Conservation (phyloP, 2,888 invertebrate species). For the Polymixis lichenea region DNA sequence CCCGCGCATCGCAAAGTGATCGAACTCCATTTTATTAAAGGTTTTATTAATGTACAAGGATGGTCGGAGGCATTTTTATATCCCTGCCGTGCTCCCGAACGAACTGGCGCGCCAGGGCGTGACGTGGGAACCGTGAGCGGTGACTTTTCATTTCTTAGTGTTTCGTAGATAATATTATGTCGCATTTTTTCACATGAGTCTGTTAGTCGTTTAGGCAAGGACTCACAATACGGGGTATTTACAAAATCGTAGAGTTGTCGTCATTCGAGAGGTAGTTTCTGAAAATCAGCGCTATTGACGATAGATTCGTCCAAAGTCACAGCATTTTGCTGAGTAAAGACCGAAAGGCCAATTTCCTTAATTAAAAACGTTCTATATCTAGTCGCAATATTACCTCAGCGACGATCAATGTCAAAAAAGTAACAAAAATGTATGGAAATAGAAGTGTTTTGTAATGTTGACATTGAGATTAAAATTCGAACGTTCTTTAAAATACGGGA, state of each 20-base stretch:
- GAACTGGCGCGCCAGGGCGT: slow-evolving; percentile 62
- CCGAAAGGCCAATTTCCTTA: too few relatives aligned
- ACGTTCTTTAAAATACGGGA: too few relatives aligned
- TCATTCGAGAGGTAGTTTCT: too few relatives aligned
- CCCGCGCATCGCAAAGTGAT: slow-evolving; percentile 84
- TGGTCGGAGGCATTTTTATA: slow-evolving; percentile 86
- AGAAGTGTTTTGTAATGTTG: too few relatives aligned
- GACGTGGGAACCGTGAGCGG: slow-evolving; percentile 84
- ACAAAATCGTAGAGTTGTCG: neutral
- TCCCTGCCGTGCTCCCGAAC: slow-evolving; percentile 80
- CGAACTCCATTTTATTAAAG: slow-evolving; percentile 85
- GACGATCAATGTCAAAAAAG: too few relatives aligned
- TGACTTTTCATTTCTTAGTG: slow-evolving; percentile 82
- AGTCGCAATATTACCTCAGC: too few relatives aligned
- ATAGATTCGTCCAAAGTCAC: too few relatives aligned
- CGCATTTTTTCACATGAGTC: slow-evolving; percentile 56
- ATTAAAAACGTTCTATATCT: too few relatives aligned
- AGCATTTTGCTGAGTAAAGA: too few relatives aligned
- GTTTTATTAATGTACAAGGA: slow-evolving; percentile 85
- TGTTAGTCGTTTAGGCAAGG: neutral
- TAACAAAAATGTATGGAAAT: too few relatives aligned
- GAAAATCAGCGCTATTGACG: too few relatives aligned
- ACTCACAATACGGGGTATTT: neutral
- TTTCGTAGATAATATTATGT: slow-evolving; percentile 55
- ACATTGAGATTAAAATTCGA: too few relatives aligned